Base-by-base conservation (phyloP, 1,140 invertebrate species). In the Choristoneura fumiferana region DNA sequence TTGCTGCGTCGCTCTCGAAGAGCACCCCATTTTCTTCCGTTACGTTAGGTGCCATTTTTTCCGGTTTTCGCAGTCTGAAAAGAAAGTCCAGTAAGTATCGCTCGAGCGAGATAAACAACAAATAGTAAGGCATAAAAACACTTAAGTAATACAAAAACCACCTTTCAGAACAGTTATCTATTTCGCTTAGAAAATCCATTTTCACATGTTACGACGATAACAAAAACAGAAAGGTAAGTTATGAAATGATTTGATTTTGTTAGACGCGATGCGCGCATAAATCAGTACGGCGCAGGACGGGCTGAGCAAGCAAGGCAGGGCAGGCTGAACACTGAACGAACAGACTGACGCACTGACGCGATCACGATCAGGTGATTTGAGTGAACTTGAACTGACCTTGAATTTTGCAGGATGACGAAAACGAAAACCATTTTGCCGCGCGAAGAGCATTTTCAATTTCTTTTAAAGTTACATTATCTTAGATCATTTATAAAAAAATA, bases 1-100 rank as follows among this genome's bases (percentile, higher is more conserved):
- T 92, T 35, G 90, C 69, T 2, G 89, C 91, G 66, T 94, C 93
- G 18, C 83, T 90, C 72, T 95, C 93, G 64, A 92, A 94, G 6
- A 94, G 77, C 1, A 94, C 92, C 13, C 92, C 93, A 34, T 91
- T 92, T 2, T 79, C 80, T 62, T 87, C 91, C 36, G 90, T 91
- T 34, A 91, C 87, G 68, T 93, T 93, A 9, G 92, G 92, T 29
- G 92, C 90, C 93, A 94, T 92, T 80, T 60, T 49, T 56, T 67
- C 4, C 34, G 9, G 43, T 45, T 49, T 58, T 52, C 37, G 34
- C 36, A 34, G 4, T 35, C 67, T 69, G 39, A 9, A 54, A 58
- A 57, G 12, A 60, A 49, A 63, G 10, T 60, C 70, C 43, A 65
- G 63, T 6, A 60, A 22, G 8, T 22, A n/a, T 12, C 43, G 18